A percentile compares a stretch with the other conserved stretches of the same genome.
These are phyloP conservation scores for Drosophila subsilvestris DNA, from an alignment of 2,888 invertebrate genomes.

Conservation along the genomic window DNA sequence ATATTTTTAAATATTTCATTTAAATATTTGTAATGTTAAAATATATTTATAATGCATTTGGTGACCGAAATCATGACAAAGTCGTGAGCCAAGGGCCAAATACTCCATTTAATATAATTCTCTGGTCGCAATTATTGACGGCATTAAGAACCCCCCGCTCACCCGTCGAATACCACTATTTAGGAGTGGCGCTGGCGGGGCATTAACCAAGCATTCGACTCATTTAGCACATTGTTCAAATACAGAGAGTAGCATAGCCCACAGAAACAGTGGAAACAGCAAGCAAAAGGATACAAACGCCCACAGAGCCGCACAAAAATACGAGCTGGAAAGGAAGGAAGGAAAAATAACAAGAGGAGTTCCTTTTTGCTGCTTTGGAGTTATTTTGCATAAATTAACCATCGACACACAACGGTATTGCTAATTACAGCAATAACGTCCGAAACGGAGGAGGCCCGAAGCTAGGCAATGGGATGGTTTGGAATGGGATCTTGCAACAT, in stretches of 20 bases:
- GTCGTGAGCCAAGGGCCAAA: not conserved
- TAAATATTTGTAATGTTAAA: too few species aligned
- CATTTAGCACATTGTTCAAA: constrained; percentile 75
- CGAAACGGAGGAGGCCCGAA: constrained; percentile 52
- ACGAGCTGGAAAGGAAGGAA: constrained; percentile 34
- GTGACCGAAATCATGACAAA: too few species aligned
- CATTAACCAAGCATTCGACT: constrained; percentile 64
- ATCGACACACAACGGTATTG: constrained; percentile 72
- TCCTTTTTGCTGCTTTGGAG: constrained; percentile 15
- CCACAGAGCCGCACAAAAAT: constrained; percentile 8
- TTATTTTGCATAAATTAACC: constrained; percentile 72
- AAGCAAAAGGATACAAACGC: not conserved
- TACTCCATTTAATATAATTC: not conserved
- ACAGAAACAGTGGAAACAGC: constrained; percentile 43
- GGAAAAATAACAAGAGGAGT: constrained; percentile 11
- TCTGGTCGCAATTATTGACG: constrained; percentile 24
- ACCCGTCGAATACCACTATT: not conserved
- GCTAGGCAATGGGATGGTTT: constrained; percentile 16
- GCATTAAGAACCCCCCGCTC: constrained; percentile 40
- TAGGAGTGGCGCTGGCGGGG: not conserved
- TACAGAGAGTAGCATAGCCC: constrained; percentile 56
- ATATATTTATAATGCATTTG: too few species aligned
- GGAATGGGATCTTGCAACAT: constrained; percentile 24
- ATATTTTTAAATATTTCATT: too few species aligned
- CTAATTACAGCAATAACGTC: constrained; percentile 76